Conservation (phyloP, 2,797 vertebrate species). For the Pogoniulus pusillus region DNA sequence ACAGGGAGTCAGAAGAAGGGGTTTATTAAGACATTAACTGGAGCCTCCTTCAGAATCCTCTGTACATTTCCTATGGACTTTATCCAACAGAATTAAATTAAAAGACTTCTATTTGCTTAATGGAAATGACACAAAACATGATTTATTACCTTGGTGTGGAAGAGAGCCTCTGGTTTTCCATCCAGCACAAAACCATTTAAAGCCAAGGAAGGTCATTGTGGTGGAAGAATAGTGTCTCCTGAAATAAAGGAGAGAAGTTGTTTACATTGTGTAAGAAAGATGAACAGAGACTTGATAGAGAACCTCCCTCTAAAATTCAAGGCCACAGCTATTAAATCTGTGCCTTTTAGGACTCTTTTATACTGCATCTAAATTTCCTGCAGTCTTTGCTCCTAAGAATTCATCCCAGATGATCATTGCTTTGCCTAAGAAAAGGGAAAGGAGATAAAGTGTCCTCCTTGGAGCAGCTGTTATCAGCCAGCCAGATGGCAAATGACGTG, state of each 20-base stretch:
- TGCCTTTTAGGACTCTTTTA: neutral
- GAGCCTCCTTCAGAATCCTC: neutral
- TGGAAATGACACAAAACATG: neutral
- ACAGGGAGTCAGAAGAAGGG: neutral
- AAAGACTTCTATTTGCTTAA: conserved; percentile 8
- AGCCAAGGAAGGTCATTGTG: neutral
- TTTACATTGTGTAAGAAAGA: neutral
- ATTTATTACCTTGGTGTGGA: neutral
- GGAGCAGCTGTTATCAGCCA: neutral
- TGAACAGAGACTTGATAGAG: neutral
- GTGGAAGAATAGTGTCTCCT: neutral
- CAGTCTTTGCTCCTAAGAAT: neutral
- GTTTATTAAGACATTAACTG: neutral
- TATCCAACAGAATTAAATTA: conserved; percentile 25
- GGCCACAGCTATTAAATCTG: neutral
- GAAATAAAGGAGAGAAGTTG: neutral
- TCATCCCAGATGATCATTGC: neutral
- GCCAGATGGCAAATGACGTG: neutral
- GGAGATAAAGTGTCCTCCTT: neutral
- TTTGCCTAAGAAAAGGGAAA: conserved; percentile 5
- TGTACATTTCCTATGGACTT: neutral
- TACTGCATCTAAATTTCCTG: neutral
- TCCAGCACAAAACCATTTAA: neutral
- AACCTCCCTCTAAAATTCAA: neutral
- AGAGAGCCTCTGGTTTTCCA: neutral